Percentiles rank a stretch among this genome's conserved stretches.
These are phyloP conservation scores for Chloroceryle inda DNA, from an alignment of 2,797 vertebrate genomes.

Conservation along the genomic window DNA sequence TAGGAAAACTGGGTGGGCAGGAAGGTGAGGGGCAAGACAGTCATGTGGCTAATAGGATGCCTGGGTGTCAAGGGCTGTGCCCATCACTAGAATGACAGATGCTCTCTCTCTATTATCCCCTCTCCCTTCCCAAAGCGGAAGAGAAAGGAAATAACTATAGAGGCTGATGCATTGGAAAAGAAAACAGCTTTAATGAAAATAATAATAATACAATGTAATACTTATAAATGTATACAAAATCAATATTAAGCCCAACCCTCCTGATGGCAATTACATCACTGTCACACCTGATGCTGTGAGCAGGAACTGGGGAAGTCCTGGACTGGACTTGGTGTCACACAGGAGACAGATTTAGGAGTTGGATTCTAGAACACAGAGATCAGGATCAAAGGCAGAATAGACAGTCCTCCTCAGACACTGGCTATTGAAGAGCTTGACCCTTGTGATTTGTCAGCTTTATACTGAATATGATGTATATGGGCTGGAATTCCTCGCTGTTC, in stretches of 20 bases:
- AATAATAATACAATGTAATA: background rate
- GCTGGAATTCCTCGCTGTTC: background rate
- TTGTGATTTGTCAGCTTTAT: background rate
- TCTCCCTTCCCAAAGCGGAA: background rate
- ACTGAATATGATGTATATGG: background rate
- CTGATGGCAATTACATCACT: background rate
- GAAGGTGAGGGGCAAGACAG: background rate
- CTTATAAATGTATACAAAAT: background rate
- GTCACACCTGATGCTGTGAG: background rate
- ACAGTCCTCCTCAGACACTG: background rate
- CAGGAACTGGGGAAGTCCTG: background rate
- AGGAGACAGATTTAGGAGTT: background rate
- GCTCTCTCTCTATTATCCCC: background rate
- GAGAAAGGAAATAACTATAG: background rate
- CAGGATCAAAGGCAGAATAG: background rate
- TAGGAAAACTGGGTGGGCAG: background rate
- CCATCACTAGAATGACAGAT: background rate
- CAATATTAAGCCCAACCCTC: background rate
- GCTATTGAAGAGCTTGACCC: background rate
- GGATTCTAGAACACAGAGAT: background rate
- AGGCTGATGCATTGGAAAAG: background rate
- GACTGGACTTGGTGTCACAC: background rate
- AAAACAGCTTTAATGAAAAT: background rate
- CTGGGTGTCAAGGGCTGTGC: background rate
- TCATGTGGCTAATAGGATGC: fast-evolving